Base-by-base conservation (phyloP, 2,797 vertebrate species). In the Trachurus trachurus region DNA sequence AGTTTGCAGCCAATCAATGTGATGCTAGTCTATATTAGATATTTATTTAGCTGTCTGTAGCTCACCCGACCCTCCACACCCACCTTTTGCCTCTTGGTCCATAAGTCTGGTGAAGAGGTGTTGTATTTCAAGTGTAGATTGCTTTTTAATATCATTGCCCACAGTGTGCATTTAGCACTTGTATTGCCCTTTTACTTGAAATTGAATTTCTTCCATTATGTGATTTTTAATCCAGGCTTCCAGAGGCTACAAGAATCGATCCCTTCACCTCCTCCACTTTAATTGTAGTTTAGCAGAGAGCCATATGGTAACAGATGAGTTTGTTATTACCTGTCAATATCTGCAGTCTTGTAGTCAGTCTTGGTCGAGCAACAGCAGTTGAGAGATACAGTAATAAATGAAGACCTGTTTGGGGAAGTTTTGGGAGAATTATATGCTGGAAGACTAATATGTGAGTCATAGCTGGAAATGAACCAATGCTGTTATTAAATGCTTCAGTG, bases 141-240 rank as follows among this genome's bases (percentile, higher is more conserved):
- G 91, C 88, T 92, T 96, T 96, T 95, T 95, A 94, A 95, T 94
- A 94, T 90, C 91, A 85, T 58, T 57, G 90, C 92, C 92, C 83
- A 56, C 42, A 65, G 93, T 87, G 37, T 73, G 83, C 88, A 87
- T 93, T 93, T 93, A 94, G 88, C 80, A 81, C 89, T 89, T 80
- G 81, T 66, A 83, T 91, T 95, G 93, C 91, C 91, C 93, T 95
- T 95, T 94, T 87, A 85, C 81, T 85, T 87, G 84, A 90, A 96
- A 95, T 95, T 91, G 89, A 94, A 94, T 95, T 94, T 91, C 81
- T 94, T 88, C 88, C 74, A 94, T 93, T 84, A 92, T 93, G 90
- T 93, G 89, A 86, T 93, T 93, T 94, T 94, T 93, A 90, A 92
- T 93, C 89, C 84, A 63, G 81, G 65, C 71, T 22, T 93, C 89